Base-by-base conservation (phyloP, 1,140 invertebrate species). In the Sinella curviseta region DNA sequence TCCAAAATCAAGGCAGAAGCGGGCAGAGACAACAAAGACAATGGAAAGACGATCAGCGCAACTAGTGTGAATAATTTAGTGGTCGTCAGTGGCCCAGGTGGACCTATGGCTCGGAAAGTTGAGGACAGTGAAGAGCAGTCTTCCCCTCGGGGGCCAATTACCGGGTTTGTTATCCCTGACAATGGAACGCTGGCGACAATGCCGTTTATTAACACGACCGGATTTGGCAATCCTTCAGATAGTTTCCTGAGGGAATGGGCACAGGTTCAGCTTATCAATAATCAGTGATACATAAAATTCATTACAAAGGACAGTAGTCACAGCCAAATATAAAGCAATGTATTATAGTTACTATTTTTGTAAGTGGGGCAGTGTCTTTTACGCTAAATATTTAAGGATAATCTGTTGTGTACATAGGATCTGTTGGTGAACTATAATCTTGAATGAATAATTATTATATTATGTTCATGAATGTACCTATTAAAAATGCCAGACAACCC, bases 201-300 rank as follows among this genome's bases (percentile, higher is more conserved):
- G 14, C 34, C 74, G 3, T 26, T 75, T 3, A 26, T 54, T 30
- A 75, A 36, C 36, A 26, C 74, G 14, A 75, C 74, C 28, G 34
- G 14, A 16, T 57, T 54, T 30, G 65, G 20, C 28, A 67, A 31
- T 30, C 36, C 67, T 28, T 34, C 75, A 55, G 76, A 77, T 39
- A 74, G 75, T 48, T 79, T 79, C 70, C 76, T 80, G 36, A 26
- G 65, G 33, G 79, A 80, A 54, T 80, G 79, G 79, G 76, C 79
- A 65, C 65, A 77, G 57, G 79, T 80, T 35, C 79, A 80, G 67
- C 70, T 80, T 57, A 80, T 80, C 26, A 79, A 78, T 75, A 55
- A 78, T 75, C 74, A 78, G 48, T 35, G 54, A 78, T 70, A 70
- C 8, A 12, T 30, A 33, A 30, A 31, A 14, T 4, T 70, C 4